These are phyloP conservation scores for Frankliniella fusca DNA, from an alignment of 2,888 invertebrate genomes.

Conservation along the genomic window DNA sequence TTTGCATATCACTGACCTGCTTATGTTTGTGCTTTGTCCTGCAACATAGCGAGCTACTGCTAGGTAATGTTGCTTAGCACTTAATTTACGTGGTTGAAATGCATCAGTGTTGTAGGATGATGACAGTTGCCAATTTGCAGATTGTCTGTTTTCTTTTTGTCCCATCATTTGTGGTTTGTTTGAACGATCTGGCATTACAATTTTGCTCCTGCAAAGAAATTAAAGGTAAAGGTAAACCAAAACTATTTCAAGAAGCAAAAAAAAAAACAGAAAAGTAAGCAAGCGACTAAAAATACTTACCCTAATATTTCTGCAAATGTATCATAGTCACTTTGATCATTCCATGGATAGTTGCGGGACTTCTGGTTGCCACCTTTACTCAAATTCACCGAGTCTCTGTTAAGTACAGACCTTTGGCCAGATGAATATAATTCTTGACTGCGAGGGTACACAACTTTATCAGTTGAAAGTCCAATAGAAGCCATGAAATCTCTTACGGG, in stretches of 20 bases:
- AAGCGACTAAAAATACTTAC: slow-evolving; percentile 49
- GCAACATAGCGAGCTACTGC: slow-evolving; percentile 75
- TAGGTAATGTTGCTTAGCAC: slow-evolving; percentile 72
- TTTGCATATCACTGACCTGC: slow-evolving; percentile 31
- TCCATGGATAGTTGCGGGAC: slow-evolving; percentile 45
- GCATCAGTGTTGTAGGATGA: not conserved
- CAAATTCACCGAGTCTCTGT: not conserved
- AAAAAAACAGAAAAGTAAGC: not conserved
- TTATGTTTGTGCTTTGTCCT: slow-evolving; percentile 54
- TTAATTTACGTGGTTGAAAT: slow-evolving; percentile 42
- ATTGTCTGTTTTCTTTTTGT: slow-evolving; percentile 3
- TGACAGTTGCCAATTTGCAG: slow-evolving; percentile 19
- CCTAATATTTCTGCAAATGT: slow-evolving; percentile 70
- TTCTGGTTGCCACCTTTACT: slow-evolving; percentile 31
- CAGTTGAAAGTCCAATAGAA: not conserved
- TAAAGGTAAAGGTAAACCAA: not conserved
- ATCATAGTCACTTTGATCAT: slow-evolving; percentile 47
- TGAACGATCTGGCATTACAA: slow-evolving; percentile 44
- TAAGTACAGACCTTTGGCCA: not conserved
- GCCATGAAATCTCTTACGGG: not conserved
- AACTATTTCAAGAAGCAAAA: not conserved
- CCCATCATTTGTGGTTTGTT: slow-evolving; percentile 49
- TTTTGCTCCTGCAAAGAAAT: slow-evolving; percentile 43
- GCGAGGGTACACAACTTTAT: not conserved
- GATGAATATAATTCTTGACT: not conserved